Conservation (phyloP, 2,888 invertebrate species). For the Synanthedon vespiformis region DNA sequence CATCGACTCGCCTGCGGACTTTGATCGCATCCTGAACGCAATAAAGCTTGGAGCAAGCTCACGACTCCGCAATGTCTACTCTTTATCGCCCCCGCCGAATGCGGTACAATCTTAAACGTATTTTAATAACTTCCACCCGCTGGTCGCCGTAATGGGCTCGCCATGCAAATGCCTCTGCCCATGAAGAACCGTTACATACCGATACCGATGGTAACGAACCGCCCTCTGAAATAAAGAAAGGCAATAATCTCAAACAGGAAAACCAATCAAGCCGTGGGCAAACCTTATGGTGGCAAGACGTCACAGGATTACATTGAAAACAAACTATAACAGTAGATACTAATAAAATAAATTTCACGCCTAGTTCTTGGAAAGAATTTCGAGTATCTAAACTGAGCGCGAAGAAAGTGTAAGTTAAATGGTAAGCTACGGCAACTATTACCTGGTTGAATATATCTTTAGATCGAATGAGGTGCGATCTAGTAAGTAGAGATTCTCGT, state of each 20-base stretch:
- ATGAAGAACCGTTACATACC: slow-evolving; percentile 48
- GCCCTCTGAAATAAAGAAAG: slow-evolving; percentile 59
- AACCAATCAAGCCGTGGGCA: slow-evolving; percentile 49
- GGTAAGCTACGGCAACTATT: slow-evolving; percentile 29
- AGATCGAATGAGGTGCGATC: slow-evolving; percentile 38
- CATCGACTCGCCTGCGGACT: slow-evolving; percentile 34
- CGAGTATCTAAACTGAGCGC: slow-evolving; percentile 40
- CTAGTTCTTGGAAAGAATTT: slow-evolving; percentile 3
- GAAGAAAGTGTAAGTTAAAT: slow-evolving; percentile 62
- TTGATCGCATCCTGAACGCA: slow-evolving; percentile 56
- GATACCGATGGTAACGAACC: slow-evolving; percentile 52
- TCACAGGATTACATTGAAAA: slow-evolving; percentile 17
- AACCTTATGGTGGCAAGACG: slow-evolving; percentile 7
- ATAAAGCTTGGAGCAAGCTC: slow-evolving; percentile 60
- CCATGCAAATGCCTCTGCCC: slow-evolving; percentile 58
- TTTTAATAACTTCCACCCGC: slow-evolving; percentile 63
- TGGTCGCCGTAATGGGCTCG: slow-evolving; percentile 53
- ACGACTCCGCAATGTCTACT: slow-evolving; percentile 58
- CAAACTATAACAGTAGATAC: neutral
- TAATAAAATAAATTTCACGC: slow-evolving; percentile 2
- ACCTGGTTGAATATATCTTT: slow-evolving; percentile 27
- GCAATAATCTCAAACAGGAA: slow-evolving; percentile 57
- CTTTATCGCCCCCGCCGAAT: slow-evolving; percentile 55
- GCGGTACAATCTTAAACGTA: slow-evolving; percentile 58
- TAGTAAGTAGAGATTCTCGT: slow-evolving; percentile 36